Percentiles rank a stretch among this genome's conserved stretches.
Evolutionary conservation across 2,888 invertebrate species (phyloP).

Genomic region (Crocallis elinguaria): DNA sequence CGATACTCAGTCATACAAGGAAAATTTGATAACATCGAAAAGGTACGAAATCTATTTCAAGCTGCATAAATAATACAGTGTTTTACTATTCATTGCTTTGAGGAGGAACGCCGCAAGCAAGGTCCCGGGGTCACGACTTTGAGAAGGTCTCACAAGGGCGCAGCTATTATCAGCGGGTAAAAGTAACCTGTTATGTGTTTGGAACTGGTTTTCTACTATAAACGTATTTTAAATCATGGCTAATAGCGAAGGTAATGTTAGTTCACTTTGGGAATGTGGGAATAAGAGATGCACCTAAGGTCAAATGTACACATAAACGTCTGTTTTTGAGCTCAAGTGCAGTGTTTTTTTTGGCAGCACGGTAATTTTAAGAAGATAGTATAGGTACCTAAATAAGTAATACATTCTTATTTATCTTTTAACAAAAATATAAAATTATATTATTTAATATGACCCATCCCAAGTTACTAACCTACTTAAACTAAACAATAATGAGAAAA

Average conservation of each 20-base stretch:
- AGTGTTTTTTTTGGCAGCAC: too few relatives aligned
- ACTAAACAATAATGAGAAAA: too few relatives aligned
- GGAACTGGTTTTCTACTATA: constrained; percentile 53
- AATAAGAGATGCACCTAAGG: constrained; percentile 6
- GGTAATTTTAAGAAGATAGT: too few relatives aligned
- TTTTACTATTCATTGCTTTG: constrained; percentile 41
- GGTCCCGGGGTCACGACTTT: constrained; percentile 79
- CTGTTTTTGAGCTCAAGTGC: too few relatives aligned
- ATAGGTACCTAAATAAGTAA: too few relatives aligned
- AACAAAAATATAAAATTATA: too few relatives aligned
- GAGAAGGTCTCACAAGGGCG: constrained; percentile 75
- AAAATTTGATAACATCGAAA: constrained; percentile 26
- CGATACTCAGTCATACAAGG: constrained; percentile 4
- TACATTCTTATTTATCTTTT: too few relatives aligned
- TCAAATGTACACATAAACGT: background rate
- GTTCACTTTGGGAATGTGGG: constrained; percentile 24
- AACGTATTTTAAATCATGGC: constrained; percentile 39
- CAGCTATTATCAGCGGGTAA: constrained; percentile 50
- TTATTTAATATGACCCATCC: too few relatives aligned
- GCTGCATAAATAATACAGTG: constrained; percentile 31
- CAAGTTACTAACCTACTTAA: too few relatives aligned
- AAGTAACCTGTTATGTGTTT: constrained; percentile 44
- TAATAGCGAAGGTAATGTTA: constrained; percentile 37
- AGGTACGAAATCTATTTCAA: constrained; percentile 25
- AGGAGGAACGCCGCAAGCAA: constrained; percentile 64